Evolutionary conservation across 2,797 vertebrate species (phyloP), one percentile per base, ranked within the genome.

Genomic region (Anabas testudineus): DNA sequence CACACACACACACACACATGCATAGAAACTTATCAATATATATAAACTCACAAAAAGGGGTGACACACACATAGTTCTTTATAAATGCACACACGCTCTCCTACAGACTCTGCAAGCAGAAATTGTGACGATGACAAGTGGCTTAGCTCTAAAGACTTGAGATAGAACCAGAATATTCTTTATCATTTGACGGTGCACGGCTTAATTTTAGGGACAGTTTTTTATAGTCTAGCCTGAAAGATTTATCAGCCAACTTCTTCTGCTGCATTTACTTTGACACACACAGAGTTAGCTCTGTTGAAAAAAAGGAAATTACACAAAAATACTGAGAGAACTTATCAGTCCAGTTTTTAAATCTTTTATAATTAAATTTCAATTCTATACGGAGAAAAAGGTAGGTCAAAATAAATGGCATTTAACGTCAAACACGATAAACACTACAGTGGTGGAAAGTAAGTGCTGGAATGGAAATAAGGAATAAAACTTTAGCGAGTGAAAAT

Each of bases 171-270:
- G 74, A 86, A 81, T 81, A 80, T 81, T 77, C 66, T 83, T 81
- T 78, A 83, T 86, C 80, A 71, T 79, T 80, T 52, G 71, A 75
- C 49, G 41, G 71, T 61, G 69, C 58, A 55, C 2, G 5, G 75
- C 80, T 84, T 87, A 67, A 86, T 86, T 87, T 87, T 85, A 85
- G 74, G 76, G 79, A 79, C 67, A 58, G 59, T 88, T 87, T 87
- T 84, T 86, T 80, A 86, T 69, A 82, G 80, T 83, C 71, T 34
- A 48, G 81, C 66, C 66, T 75, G 68, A 87, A 82, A 86, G 74
- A 88, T 88, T 87, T 78, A 90, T 79, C 78, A 78, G 71, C 37
- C 16, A 18, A 36, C 58, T 74, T 59, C 58, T 41, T 58, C 60
- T 22, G 39, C 80, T 47, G 62, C 73, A 73, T 84, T 86, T 76